Evolutionary conservation across 2,113 vertebrate genomes (phyloP).

Genomic region (Brachypteracias leptosomus): DNA sequence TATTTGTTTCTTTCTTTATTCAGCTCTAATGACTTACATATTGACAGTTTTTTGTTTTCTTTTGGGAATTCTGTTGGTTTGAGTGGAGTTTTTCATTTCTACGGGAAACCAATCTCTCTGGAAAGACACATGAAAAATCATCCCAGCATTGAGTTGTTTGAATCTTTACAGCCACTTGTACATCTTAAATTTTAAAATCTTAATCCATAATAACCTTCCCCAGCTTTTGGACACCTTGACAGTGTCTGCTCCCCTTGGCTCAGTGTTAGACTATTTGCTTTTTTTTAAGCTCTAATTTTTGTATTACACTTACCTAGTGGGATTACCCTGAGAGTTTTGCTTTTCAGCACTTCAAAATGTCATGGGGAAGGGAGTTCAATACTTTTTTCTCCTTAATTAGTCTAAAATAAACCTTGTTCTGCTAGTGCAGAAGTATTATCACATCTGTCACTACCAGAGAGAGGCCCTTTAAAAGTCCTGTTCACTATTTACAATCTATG

Average conservation of each 20-base stretch:
- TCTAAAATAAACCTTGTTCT: not conserved
- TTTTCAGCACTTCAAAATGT: not conserved
- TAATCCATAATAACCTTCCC: not conserved
- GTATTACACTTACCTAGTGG: not conserved
- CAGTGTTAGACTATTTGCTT: not conserved
- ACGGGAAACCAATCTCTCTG: not conserved
- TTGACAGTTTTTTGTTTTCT: not conserved
- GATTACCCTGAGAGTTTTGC: not conserved
- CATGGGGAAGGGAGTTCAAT: not conserved
- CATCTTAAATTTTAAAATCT: not conserved
- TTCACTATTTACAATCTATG: not conserved
- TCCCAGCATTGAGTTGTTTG: not conserved
- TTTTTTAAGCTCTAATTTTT: not conserved
- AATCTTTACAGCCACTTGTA: not conserved
- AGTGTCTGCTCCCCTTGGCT: not conserved
- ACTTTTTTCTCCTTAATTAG: not conserved
- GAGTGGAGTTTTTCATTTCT: not conserved
- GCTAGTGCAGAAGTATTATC: not conserved
- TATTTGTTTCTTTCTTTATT: slow-evolving; percentile 14
- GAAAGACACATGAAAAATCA: not conserved
- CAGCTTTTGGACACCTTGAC: not conserved
- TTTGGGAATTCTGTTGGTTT: not conserved
- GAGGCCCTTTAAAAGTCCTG: not conserved
- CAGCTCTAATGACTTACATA: not conserved
- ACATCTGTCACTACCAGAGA: not conserved